These are phyloP conservation scores for Copidosoma aretas DNA, from an alignment of 2,888 invertebrate species.

Conservation along the genomic window DNA sequence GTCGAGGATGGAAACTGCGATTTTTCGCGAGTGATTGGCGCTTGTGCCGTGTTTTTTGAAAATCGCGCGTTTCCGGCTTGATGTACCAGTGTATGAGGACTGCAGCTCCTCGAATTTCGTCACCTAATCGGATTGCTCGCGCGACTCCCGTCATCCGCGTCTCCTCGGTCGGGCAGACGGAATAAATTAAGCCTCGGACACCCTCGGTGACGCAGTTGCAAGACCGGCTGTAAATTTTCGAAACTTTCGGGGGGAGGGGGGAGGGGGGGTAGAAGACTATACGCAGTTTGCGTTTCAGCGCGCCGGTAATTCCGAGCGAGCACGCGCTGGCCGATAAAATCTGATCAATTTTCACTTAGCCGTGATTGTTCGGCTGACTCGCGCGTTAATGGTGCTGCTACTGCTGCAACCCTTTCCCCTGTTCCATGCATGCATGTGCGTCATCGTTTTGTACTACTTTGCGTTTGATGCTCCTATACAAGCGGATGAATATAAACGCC, in stretches of 20 bases:
- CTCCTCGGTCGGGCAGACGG: neutral
- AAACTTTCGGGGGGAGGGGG: neutral
- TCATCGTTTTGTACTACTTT: too few relatives aligned
- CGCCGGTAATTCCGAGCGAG: neutral
- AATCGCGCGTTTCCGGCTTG: too few relatives aligned
- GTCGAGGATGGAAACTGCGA: too few relatives aligned
- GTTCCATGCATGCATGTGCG: too few relatives aligned
- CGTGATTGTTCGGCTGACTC: conserved; percentile 20
- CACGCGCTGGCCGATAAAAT: neutral
- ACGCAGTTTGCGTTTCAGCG: conserved; percentile 4
- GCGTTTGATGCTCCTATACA: neutral
- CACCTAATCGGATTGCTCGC: too few relatives aligned
- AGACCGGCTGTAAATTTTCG: conserved; percentile 1
- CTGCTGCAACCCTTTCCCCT: neutral
- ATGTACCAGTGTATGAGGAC: too few relatives aligned
- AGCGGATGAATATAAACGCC: neutral
- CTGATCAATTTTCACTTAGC: conserved; percentile 34
- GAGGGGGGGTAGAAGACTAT: too few relatives aligned
- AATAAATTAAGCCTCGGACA: conserved; percentile 17
- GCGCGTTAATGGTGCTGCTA: neutral
- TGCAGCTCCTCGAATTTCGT: too few relatives aligned
- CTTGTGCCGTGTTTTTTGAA: too few relatives aligned
- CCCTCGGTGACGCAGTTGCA: conserved; percentile 10
- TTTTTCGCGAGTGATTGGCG: too few relatives aligned
- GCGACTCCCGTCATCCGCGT: neutral